Evolutionary conservation across 2,888 invertebrate genomes (phyloP), one percentile per base, ranked within the genome.

Genomic region (Philereme transversata): DNA sequence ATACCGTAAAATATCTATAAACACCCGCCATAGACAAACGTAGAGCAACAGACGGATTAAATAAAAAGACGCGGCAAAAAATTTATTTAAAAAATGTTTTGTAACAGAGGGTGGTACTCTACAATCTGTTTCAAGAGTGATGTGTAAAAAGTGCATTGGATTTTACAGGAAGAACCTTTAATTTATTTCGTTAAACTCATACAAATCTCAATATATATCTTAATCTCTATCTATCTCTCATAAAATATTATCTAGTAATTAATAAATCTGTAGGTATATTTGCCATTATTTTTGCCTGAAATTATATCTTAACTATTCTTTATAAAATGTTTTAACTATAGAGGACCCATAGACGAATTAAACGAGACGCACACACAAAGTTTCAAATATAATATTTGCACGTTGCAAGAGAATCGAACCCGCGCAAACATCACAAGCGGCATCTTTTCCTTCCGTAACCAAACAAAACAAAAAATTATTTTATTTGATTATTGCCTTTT

Each of bases 401-500:
- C 22, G 22, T 40, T 43, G 45, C n/a, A 55, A 36, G 50, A 43
- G 55, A 41, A 51, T 48, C 33, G 33, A 63, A 52, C 51, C 58
- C 9, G 6, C 50, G 57, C 47, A 53, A 51, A 55, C 46, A 33
- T 40, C 40, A 44, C 38, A 43, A 54, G 51, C 58, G 51, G 47
- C 49, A n/a, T 56, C 55, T 53, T 59, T 58, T 49, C 36, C 52
- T 59, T 51, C 58, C 50, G 46, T 45, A 47, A 50, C 46, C 49
- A 51, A 51, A 58, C 45, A 35, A 68, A 67, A 65, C 66, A 67
- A 68, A 72, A 70, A 60, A 68, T 38, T 68, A 66, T 70, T 77
- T 80, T 78, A 81, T 81, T 81, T 75, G 76, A 77, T 79, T 79
- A 78, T 79, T 73, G 70, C 75, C 71, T 76, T 80, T 76, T 71